Conservation (phyloP, 2,797 vertebrate genomes). For the Halcyon badia region DNA sequence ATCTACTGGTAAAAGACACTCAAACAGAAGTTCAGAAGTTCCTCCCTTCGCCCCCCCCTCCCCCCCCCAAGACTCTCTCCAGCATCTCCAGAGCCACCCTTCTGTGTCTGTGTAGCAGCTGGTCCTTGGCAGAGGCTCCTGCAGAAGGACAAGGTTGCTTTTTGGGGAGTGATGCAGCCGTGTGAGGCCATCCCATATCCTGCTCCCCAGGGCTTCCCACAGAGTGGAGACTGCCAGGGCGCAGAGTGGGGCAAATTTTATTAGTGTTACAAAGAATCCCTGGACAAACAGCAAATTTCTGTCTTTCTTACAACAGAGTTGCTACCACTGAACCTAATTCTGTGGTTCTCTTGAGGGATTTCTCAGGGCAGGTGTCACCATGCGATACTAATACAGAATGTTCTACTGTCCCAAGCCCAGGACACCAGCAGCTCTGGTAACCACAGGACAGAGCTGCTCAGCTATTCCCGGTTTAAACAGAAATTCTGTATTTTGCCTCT, state of each 20-base stretch:
- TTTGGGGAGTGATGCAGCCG: not conserved
- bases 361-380: not conserved
- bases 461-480: not conserved
- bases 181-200: not conserved
- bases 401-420: not conserved
- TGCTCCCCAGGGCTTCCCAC: not conserved
- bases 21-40: not conserved
- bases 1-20: not conserved
- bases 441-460: not conserved
- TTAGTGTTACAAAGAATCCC: not conserved
- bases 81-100: not conserved
- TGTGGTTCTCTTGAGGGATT: not conserved
- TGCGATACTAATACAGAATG: not conserved
- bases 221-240: not conserved
- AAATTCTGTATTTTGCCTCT: not conserved
- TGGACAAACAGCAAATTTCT: not conserved
- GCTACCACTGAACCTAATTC: not conserved
- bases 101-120: not conserved
- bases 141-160: not conserved
- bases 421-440: not conserved
- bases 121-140: not conserved
- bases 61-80: not conserved
- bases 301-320: not conserved
- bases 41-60: no score
- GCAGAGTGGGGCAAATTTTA: not conserved